Conservation (phyloP, 2,113 vertebrate species). For the Lonchura striata region DNA sequence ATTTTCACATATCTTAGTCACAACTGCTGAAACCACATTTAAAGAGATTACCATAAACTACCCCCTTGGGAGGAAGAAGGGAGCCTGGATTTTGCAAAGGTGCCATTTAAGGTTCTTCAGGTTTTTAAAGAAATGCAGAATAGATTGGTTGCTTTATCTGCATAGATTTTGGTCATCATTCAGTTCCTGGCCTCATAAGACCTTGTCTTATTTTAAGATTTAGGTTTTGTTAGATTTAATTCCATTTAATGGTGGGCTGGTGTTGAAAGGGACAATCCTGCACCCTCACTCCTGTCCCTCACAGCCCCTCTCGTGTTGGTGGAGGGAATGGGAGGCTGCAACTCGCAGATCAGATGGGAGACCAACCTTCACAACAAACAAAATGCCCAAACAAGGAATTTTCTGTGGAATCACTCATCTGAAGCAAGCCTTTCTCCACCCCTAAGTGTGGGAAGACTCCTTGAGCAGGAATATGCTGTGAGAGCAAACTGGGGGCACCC, state of each 20-base stretch:
- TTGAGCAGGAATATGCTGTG: background rate
- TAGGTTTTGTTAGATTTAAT: background rate
- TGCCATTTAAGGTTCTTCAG: background rate
- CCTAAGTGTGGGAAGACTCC: background rate
- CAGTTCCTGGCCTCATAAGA: background rate
- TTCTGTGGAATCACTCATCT: background rate
- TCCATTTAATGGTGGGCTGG: background rate
- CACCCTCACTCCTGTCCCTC: background rate
- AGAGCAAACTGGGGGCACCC: background rate
- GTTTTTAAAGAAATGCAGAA: background rate
- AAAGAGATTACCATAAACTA: background rate
- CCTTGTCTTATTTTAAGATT: background rate
- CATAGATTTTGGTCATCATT: background rate
- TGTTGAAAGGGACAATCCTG: background rate
- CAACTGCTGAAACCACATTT: background rate
- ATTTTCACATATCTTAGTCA: background rate
- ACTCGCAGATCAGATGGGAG: background rate
- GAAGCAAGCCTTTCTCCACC: background rate
- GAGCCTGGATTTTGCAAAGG: background rate
- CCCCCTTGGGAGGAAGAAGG: background rate
- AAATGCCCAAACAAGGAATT: background rate
- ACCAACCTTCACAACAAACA: background rate
- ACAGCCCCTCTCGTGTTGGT: background rate
- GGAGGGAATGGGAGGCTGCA: background rate
- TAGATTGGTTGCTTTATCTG: background rate